Evolutionary conservation across 1,140 invertebrate species (phyloP).

Genomic region (Anastrepha ludens): DNA sequence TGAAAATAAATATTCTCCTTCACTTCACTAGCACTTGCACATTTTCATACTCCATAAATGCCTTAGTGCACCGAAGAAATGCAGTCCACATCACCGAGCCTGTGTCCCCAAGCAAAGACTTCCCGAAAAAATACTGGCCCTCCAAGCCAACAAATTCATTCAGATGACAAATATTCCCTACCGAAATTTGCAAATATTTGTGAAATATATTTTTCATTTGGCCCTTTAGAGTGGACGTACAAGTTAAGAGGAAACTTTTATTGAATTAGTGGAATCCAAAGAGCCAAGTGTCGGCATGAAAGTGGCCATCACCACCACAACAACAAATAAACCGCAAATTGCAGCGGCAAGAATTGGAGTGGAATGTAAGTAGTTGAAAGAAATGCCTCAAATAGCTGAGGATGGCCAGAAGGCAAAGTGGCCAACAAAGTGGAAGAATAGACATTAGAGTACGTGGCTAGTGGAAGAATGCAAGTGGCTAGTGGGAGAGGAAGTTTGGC

Average conservation of each 20-base stretch:
- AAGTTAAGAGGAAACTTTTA: slow-evolving; percentile 23
- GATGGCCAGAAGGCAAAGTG: slow-evolving; percentile 42
- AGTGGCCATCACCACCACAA: slow-evolving; percentile 41
- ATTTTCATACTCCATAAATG: slow-evolving; percentile 1
- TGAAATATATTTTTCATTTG: slow-evolving; percentile 20
- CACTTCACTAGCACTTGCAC: neutral
- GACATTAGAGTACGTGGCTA: neutral
- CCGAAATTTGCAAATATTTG: slow-evolving; percentile 27
- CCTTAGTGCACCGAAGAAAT: neutral
- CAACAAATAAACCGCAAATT: slow-evolving; percentile 37
- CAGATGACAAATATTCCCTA: slow-evolving; percentile 42
- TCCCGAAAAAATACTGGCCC: neutral
- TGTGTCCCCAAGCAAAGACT: neutral
- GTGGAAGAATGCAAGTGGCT: neutral
- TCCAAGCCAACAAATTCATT: slow-evolving; percentile 41
- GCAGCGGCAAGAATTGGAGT: slow-evolving; percentile 21
- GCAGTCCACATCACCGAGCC: neutral
- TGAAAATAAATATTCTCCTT: neutral
- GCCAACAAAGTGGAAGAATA: slow-evolving; percentile 37
- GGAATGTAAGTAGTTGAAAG: slow-evolving; percentile 12
- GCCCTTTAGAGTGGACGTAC: neutral
- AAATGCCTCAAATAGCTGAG: neutral
- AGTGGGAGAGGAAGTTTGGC: neutral
- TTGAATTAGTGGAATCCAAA: slow-evolving; percentile 48
- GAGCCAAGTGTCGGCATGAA: slow-evolving; percentile 46